Evolutionary conservation across 2,888 invertebrate genomes (phyloP).

Genomic region (Eupithecia subumbrata): DNA sequence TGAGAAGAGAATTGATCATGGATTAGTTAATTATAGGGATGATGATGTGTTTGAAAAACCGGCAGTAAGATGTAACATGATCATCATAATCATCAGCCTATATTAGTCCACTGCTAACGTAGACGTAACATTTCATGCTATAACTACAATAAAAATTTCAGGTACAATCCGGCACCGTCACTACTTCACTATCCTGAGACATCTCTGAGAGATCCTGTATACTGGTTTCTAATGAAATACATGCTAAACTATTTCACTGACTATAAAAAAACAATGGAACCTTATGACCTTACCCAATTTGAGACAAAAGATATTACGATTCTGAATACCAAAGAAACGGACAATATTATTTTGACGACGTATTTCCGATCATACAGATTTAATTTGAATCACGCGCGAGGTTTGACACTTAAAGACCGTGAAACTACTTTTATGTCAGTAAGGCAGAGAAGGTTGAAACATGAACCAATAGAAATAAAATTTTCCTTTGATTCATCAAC

Average conservation of each 20-base stretch:
- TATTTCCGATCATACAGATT: constrained; percentile 68
- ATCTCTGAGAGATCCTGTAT: constrained; percentile 69
- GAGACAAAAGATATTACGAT: constrained; percentile 62
- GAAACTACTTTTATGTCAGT: constrained; percentile 53
- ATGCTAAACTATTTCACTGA: constrained; percentile 66
- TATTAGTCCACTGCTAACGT: too few species aligned
- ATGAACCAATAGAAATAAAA: constrained; percentile 61
- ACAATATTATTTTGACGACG: constrained; percentile 57
- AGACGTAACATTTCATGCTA: background rate
- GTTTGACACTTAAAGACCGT: constrained; percentile 39
- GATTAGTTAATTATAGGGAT: background rate
- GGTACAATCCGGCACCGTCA: constrained; percentile 74
- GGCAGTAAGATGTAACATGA: background rate
- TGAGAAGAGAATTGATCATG: background rate
- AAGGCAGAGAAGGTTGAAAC: constrained; percentile 68
- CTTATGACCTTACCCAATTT: constrained; percentile 60
- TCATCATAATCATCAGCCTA: too few species aligned
- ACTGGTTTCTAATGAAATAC: constrained; percentile 67
- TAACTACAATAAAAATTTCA: constrained; percentile 44
- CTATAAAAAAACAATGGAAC: constrained; percentile 60
- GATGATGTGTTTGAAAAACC: background rate
- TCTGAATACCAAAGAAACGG: constrained; percentile 52
- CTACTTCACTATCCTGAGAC: constrained; percentile 73
- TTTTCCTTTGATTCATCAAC: constrained; percentile 62
- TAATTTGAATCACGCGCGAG: constrained; percentile 59